Evolutionary conservation across 2,113 vertebrate species (phyloP).

Genomic region (Apeltes quadracus): DNA sequence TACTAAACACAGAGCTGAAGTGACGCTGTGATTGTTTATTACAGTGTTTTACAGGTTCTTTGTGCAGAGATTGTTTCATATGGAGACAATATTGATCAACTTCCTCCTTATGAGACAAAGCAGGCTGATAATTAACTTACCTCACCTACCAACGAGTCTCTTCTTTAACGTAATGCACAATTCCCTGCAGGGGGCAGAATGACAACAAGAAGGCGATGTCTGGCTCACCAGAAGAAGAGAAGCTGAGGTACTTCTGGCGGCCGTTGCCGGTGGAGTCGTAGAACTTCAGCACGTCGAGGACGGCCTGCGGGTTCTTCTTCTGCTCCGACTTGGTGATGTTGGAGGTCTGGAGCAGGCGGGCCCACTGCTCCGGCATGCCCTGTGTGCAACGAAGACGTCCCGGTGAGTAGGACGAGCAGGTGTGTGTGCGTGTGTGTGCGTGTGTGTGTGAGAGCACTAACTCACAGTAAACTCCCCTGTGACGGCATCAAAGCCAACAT

Average conservation of each 20-base stretch:
- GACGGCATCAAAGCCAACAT: constrained; percentile 96
- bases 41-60: background rate
- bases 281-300: constrained; percentile 96
- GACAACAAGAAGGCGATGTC: background rate
- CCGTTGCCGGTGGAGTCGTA: constrained; percentile 95
- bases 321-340: constrained; percentile 99
- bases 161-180: background rate
- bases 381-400: constrained; percentile 50
- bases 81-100: background rate
- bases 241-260: constrained; percentile 98
- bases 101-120: background rate
- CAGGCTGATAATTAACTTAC: constrained; percentile 1
- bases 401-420: background rate
- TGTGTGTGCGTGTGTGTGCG: background rate
- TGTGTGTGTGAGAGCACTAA: constrained; percentile 20
- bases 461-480: constrained; percentile 98
- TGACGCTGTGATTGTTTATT: no score
- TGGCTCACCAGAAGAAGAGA: constrained; percentile 83
- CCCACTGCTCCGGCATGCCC: constrained; percentile 99
- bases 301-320: constrained; percentile 98
- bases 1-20: no score
- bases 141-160: background rate
- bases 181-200: no score
- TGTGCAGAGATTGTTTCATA: background rate
- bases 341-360: constrained; percentile 94